These are phyloP conservation scores for Drosophila longiperda DNA, from an alignment of 2,888 invertebrate species.

Conservation along the genomic window DNA sequence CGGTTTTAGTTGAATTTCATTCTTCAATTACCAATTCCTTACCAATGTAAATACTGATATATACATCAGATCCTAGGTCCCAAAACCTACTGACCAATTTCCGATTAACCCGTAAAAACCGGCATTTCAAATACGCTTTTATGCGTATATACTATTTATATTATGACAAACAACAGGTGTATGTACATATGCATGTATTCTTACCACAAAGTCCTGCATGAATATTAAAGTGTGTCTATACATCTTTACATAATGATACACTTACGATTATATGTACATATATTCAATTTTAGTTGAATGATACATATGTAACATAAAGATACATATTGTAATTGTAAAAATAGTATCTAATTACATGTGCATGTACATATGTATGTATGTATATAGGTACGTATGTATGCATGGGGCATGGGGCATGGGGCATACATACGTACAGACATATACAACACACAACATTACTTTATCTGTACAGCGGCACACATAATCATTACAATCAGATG, in stretches of 20 bases:
- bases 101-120: slow-evolving; percentile 10
- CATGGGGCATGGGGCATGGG: slow-evolving; percentile 3
- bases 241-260: slow-evolving; percentile 2
- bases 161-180: slow-evolving; percentile 9
- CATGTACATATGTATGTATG: slow-evolving; percentile 28
- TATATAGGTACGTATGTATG: slow-evolving; percentile 24
- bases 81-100: not conserved
- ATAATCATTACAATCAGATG: slow-evolving; percentile 26
- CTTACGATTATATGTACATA: slow-evolving; percentile 14
- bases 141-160: slow-evolving; percentile 1
- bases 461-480: slow-evolving; percentile 43
- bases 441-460: slow-evolving; percentile 19
- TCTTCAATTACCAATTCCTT: slow-evolving; percentile 18
- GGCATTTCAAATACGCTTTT: slow-evolving; percentile 3
- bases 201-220: slow-evolving; percentile 32
- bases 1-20: slow-evolving; percentile 41
- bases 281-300: slow-evolving; percentile 21
- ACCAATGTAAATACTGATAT: slow-evolving; percentile 26
- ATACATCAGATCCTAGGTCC: slow-evolving; percentile 13
- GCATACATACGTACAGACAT: slow-evolving; percentile 13
- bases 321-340: not conserved
- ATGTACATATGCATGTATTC: slow-evolving; percentile 37
- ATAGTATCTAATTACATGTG: slow-evolving; percentile 17
- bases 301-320: slow-evolving; percentile 2
- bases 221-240: slow-evolving; percentile 27